Percentiles rank a stretch among this genome's conserved stretches.
phyloP scores from a whole-genome alignment of 2,797 vertebrate species.

The Cossypha niveicapilla region DNA sequence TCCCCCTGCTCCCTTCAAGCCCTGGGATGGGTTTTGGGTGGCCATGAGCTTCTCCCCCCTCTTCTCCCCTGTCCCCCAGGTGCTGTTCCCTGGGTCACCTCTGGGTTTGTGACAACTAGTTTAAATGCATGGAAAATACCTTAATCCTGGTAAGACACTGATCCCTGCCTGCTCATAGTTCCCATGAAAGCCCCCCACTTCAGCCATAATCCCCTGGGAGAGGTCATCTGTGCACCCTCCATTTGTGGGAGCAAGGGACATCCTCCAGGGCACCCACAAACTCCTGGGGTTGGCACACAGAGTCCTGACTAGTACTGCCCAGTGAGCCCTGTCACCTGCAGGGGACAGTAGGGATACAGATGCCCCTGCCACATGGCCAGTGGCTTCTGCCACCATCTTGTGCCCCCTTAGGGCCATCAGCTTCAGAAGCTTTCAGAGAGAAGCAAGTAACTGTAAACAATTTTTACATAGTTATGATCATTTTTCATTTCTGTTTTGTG shows the following conservation, averaged over 20 bases:
- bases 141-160: background rate
- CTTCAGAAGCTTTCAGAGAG: background rate
- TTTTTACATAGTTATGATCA: background rate
- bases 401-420: background rate
- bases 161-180: background rate
- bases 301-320: background rate
- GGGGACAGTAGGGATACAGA: background rate
- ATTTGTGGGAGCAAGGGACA: background rate
- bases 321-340: background rate
- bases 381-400: background rate
- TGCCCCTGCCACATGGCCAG: background rate
- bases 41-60: background rate
- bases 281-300: accelerated
- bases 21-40: accelerated
- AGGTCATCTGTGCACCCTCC: background rate
- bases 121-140: conserved; percentile 30
- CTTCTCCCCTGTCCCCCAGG: background rate
- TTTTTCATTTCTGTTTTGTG: background rate
- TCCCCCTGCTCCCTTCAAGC: background rate
- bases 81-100: background rate
- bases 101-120: background rate
- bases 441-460: background rate
- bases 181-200: background rate
- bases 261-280: background rate
- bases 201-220: background rate